Evolutionary conservation across 2,113 vertebrate genomes (phyloP).

Genomic region (Psilopogon haemacephalus): DNA sequence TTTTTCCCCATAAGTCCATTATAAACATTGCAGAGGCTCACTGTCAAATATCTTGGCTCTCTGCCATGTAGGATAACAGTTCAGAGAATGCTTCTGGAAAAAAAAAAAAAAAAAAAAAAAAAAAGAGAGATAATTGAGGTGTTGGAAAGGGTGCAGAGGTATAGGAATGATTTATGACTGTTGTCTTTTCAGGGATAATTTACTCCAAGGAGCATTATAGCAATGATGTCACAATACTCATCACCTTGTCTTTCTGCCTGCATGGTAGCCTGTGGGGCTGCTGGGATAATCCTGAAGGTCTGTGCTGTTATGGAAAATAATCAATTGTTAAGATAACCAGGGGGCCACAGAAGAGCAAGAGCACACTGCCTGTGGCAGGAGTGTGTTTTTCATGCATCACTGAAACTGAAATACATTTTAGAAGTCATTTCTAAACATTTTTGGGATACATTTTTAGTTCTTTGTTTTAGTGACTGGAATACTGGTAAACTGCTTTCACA

Average conservation of each 20-base stretch:
- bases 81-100: background rate
- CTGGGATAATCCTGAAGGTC: background rate
- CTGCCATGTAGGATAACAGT: background rate
- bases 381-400: background rate
- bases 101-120: too few relatives aligned
- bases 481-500: background rate
- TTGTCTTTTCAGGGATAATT: background rate
- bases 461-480: background rate
- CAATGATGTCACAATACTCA: background rate
- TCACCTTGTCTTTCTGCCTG: background rate
- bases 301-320: background rate
- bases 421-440: background rate
- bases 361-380: accelerated
- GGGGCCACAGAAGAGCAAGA: background rate
- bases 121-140: accelerated
- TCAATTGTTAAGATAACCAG: background rate
- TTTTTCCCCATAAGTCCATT: background rate
- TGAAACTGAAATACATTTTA: background rate
- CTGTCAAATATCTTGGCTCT: background rate
- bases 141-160: background rate
- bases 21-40: background rate
- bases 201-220: background rate
- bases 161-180: background rate
- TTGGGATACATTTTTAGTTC: background rate
- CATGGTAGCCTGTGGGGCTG: accelerated